phyloP scores from a whole-genome alignment of 2,113 vertebrate species.

The Ameiurus melas region DNA sequence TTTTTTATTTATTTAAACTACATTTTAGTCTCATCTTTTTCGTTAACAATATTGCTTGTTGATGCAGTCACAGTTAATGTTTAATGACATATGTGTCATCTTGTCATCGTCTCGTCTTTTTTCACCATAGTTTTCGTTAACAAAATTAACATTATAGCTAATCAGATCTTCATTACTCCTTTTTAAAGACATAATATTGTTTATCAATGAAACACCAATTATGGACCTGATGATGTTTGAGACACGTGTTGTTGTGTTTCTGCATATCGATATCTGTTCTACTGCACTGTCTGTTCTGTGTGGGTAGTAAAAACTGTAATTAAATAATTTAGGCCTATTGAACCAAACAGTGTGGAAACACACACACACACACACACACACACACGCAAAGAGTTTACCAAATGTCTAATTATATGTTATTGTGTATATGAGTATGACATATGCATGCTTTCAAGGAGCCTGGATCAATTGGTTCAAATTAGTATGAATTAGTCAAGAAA shows the following conservation, averaged over 20 bases:
- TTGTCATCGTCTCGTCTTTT: too few relatives aligned
- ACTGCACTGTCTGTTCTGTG: not conserved
- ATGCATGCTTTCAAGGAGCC: not conserved
- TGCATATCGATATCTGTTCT: constrained; percentile 40
- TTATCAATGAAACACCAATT: constrained; percentile 30
- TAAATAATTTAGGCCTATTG: constrained; percentile 41
- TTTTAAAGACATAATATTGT: not conserved
- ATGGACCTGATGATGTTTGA: constrained; percentile 17
- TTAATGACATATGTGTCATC: too few relatives aligned
- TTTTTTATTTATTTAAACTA: too few relatives aligned
- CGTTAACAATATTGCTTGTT: too few relatives aligned
- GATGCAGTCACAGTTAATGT: too few relatives aligned
- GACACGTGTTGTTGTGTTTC: not conserved
- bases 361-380: not conserved
- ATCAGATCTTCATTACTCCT: not conserved
- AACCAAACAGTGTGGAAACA: constrained; percentile 13
- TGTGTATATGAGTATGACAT: not conserved
- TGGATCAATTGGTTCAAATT: constrained; percentile 17
- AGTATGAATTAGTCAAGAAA: not conserved
- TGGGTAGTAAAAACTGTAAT: constrained; percentile 39
- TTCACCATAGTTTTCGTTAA: too few relatives aligned
- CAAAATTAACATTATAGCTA: not conserved
- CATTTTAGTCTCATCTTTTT: too few relatives aligned
- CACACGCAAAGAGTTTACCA: not conserved
- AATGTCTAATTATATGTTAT: constrained; percentile 10